Percentiles rank a stretch among this genome's conserved stretches.
Evolutionary conservation across 2,113 vertebrate species (phyloP).

Genomic region (Panthera uncia): DNA sequence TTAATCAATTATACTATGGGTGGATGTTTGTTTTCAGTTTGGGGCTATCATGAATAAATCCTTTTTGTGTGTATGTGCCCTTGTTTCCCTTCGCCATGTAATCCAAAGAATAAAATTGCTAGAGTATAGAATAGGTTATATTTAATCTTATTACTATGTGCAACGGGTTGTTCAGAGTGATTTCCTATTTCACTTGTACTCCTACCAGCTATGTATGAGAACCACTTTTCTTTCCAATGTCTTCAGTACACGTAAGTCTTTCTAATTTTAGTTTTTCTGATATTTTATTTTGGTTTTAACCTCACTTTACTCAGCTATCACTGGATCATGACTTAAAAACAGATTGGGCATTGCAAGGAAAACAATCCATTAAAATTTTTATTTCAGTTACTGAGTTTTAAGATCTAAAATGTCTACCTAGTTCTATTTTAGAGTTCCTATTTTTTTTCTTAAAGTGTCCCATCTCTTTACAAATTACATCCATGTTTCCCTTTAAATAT

Average conservation of each 20-base stretch:
- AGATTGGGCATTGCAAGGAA: not conserved
- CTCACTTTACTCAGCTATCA: not conserved
- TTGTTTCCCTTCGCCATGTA: not conserved
- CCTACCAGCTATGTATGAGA: not conserved
- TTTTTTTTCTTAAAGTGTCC: not conserved
- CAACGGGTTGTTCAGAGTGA: not conserved
- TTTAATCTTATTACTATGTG: not conserved
- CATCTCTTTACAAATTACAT: not conserved
- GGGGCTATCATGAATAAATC: not conserved
- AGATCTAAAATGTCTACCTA: not conserved
- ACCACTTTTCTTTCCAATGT: not conserved
- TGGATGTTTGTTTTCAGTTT: not conserved
- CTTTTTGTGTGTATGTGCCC: not conserved
- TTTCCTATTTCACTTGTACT: not conserved
- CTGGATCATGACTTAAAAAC: not conserved
- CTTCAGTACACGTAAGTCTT: not conserved
- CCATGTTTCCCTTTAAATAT: not conserved
- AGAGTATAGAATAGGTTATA: not conserved
- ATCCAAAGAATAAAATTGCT: not conserved
- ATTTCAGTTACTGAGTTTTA: not conserved
- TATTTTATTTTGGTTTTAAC: slow-evolving; percentile 25
- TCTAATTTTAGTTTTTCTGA: not conserved
- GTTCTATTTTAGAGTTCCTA: not conserved
- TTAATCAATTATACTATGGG: not conserved
- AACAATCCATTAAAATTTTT: not conserved